phyloP scores from a whole-genome alignment of 1,140 invertebrate species.

The Drosophila mojavensis region DNA sequence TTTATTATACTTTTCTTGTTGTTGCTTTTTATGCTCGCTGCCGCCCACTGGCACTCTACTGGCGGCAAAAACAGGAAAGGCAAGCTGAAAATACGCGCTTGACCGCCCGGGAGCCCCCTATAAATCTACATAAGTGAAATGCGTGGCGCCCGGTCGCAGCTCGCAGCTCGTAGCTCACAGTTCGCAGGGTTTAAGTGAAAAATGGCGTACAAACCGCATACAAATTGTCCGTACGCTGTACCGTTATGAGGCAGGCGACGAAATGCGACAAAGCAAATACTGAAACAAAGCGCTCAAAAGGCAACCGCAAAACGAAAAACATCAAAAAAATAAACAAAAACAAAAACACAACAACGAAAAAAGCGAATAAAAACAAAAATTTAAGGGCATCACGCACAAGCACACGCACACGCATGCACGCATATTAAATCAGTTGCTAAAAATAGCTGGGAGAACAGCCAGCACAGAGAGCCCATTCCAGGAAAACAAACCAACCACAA shows the following conservation, averaged over 20 bases:
- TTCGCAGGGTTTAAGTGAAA: constrained; percentile 65
- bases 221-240: constrained; percentile 62
- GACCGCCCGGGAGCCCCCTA: constrained; percentile 49
- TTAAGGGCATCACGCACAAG: constrained; percentile 68
- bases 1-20: too few species aligned
- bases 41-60: too few species aligned
- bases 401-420: constrained; percentile 75
- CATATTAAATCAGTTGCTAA: constrained; percentile 81
- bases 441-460: constrained; percentile 49
- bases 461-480: background rate
- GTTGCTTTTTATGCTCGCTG: too few species aligned
- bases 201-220: constrained; percentile 79
- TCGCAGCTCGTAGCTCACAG: too few species aligned
- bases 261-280: constrained; percentile 57
- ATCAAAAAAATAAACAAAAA: background rate
- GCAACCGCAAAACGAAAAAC: constrained; percentile 14
- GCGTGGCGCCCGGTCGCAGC: constrained; percentile 18
- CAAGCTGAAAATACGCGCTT: constrained; percentile 48
- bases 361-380: constrained; percentile 40
- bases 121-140: constrained; percentile 72
- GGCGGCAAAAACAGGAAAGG: constrained; percentile 14
- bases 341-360: constrained; percentile 13
- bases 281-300: constrained; percentile 23
- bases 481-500: constrained; percentile 21
- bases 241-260: constrained; percentile 56